phyloP scores from a whole-genome alignment of 2,797 vertebrate species.

The Gephyroberyx darwinii region DNA sequence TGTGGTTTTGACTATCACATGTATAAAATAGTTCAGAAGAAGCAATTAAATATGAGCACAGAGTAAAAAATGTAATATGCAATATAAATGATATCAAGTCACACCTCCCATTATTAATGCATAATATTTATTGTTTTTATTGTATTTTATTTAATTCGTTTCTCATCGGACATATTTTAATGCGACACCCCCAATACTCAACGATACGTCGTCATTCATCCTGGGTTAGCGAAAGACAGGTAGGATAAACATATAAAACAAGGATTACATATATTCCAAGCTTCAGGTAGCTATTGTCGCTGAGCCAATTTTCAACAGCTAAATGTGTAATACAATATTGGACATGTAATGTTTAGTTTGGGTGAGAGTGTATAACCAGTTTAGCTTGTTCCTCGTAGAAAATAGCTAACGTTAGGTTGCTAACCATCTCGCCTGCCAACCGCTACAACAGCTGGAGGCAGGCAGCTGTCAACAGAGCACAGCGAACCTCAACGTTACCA shows the following conservation, averaged over 20 bases:
- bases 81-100: not conserved
- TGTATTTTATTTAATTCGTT: slow-evolving; percentile 14
- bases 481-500: not conserved
- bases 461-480: slow-evolving; percentile 56
- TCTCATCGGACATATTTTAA: slow-evolving; percentile 57
- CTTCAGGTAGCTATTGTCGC: not conserved
- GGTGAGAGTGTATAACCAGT: not conserved
- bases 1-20: not conserved
- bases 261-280: not conserved
- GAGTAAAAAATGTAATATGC: not conserved
- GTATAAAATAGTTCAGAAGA: not conserved
- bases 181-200: slow-evolving; percentile 52
- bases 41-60: rapidly evolving
- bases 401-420: slow-evolving; percentile 46
- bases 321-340: not conserved
- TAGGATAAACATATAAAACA: slow-evolving; percentile 60
- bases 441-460: slow-evolving; percentile 52
- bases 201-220: slow-evolving; percentile 70
- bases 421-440: slow-evolving; percentile 52
- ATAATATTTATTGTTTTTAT: not conserved
- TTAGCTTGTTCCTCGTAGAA: slow-evolving; percentile 37
- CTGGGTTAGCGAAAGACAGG: slow-evolving; percentile 60
- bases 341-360: not conserved
- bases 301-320: not conserved
- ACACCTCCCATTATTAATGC: no score